Evolutionary conservation across 2,113 vertebrate species (phyloP).

Genomic region (Indri indri): DNA sequence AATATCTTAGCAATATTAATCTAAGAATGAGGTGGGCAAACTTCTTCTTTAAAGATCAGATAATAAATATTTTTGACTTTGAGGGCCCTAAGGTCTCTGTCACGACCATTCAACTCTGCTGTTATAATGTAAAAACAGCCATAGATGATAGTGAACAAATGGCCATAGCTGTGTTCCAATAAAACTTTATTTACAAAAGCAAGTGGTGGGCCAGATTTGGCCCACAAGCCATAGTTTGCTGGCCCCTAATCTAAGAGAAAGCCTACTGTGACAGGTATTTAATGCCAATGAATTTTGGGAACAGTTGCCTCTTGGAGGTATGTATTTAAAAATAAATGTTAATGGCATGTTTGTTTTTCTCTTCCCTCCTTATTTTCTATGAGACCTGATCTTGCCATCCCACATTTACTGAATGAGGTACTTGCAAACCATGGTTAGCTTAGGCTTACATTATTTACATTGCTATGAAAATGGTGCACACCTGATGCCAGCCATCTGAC

Average conservation of each 20-base stretch:
- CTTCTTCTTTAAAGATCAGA: not conserved
- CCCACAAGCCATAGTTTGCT: not conserved
- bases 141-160: not conserved
- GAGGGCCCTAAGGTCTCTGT: not conserved
- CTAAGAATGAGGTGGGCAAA: not conserved
- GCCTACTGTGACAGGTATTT: not conserved
- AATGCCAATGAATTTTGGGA: not conserved
- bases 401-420: not conserved
- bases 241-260: not conserved
- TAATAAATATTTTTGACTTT: not conserved
- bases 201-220: not conserved
- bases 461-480: not conserved
- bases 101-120: not conserved
- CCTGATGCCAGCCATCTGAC: not conserved
- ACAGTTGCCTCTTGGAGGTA: not conserved
- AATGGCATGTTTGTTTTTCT: not conserved
- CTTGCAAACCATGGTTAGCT: not conserved
- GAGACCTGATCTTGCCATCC: not conserved
- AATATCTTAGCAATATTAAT: not conserved
- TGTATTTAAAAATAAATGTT: not conserved
- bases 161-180: not conserved
- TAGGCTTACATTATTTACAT: not conserved
- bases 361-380: not conserved
- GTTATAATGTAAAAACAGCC: not conserved
- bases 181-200: not conserved